phyloP scores from a whole-genome alignment of 2,888 invertebrate species.

The Nomada ruficornis region DNA sequence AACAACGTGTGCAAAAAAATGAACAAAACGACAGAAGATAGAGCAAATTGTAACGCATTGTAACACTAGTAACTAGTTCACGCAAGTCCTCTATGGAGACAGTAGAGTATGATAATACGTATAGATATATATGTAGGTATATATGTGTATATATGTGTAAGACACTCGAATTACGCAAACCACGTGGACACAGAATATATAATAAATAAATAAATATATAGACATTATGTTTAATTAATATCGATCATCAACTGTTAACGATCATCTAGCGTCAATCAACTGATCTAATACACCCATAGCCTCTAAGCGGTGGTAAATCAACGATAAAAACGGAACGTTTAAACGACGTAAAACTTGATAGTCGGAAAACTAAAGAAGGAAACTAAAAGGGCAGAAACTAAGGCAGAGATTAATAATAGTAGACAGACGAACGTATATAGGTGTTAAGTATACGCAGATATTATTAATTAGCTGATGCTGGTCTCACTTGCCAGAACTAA shows the following conservation, averaged over 20 bases:
- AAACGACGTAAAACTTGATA: slow-evolving; percentile 37
- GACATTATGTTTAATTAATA: slow-evolving; percentile 61
- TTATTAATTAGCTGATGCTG: slow-evolving; percentile 60
- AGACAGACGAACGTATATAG: slow-evolving; percentile 31
- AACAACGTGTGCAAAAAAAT: slow-evolving; percentile 60
- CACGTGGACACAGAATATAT: slow-evolving; percentile 61
- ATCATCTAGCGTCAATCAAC: slow-evolving; percentile 70
- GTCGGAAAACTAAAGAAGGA: slow-evolving; percentile 40
- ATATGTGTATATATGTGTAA: slow-evolving; percentile 37
- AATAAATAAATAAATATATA: slow-evolving; percentile 56
- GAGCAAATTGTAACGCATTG: slow-evolving; percentile 54
- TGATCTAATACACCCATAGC: slow-evolving; percentile 79
- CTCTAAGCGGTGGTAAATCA: slow-evolving; percentile 70
- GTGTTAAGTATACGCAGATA: slow-evolving; percentile 25
- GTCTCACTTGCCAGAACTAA: slow-evolving; percentile 59
- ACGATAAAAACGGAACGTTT: slow-evolving; percentile 43
- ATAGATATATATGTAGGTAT: slow-evolving; percentile 39
- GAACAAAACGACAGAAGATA: slow-evolving; percentile 57
- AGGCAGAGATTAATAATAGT: slow-evolving; percentile 40
- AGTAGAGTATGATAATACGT: slow-evolving; percentile 50
- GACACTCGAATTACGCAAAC: slow-evolving; percentile 65
- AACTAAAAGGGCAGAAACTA: slow-evolving; percentile 54
- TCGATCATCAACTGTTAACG: slow-evolving; percentile 66
- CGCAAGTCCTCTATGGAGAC: slow-evolving; percentile 63
- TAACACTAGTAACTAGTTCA: slow-evolving; percentile 66